phyloP scores from a whole-genome alignment of 2,888 invertebrate species.

The Epinotia brunnichana region DNA sequence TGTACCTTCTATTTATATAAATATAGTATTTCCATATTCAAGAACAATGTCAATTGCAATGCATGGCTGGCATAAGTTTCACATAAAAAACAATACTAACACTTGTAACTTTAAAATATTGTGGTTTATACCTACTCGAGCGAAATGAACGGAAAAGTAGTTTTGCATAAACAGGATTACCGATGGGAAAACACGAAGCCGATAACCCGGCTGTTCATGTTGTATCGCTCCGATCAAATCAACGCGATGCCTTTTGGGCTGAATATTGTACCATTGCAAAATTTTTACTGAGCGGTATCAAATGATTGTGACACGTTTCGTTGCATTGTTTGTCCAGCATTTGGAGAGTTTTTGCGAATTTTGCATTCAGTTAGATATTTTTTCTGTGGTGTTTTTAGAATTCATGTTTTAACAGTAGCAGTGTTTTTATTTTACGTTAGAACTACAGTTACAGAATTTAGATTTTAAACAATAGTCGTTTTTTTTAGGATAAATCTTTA shows the following conservation, averaged over 20 bases:
- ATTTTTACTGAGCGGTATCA: constrained; percentile 7
- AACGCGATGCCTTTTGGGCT: constrained; percentile 2
- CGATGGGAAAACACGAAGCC: constrained; percentile 8
- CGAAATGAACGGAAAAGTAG: constrained; percentile 17
- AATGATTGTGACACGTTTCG: constrained; percentile 11
- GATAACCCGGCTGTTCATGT: constrained; percentile 16
- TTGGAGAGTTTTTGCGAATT: constrained; percentile 1
- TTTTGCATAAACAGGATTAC: constrained; percentile 15
- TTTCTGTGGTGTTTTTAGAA: not conserved
- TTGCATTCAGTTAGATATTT: constrained; percentile 2
- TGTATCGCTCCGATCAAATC: constrained; percentile 27
- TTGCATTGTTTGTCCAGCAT: not conserved
- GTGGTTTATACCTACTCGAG: not conserved
- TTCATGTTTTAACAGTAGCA: not conserved
- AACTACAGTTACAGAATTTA: not conserved
- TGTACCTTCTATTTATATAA: too few species aligned
- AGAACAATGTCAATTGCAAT: not conserved
- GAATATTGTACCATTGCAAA: constrained; percentile 9
- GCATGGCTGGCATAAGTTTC: too few species aligned
- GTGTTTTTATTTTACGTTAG: not conserved
- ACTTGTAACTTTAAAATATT: not conserved
- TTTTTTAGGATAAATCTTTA: too few species aligned
- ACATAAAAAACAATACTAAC: too few species aligned
- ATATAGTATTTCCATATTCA: too few species aligned
- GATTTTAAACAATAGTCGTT: too few species aligned